phyloP scores from a whole-genome alignment of 1,140 invertebrate genomes.

The Laupala kohalensis region DNA sequence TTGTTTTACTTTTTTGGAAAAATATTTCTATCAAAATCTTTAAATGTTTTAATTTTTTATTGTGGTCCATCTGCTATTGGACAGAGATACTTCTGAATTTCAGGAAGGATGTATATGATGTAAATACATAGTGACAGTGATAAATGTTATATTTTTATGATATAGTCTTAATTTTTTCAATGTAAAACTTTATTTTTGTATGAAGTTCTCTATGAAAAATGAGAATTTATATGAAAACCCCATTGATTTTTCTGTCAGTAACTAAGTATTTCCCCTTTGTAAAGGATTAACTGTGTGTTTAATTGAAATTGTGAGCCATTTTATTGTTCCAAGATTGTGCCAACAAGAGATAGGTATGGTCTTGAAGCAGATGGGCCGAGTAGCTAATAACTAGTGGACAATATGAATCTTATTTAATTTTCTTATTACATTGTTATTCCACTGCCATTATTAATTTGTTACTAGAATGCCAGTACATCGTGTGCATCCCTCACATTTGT shows the following conservation, averaged over 20 bases:
- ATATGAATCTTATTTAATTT: neutral
- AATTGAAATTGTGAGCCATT: neutral
- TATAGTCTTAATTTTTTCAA: neutral
- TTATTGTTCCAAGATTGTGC: neutral
- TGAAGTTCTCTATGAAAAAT: neutral
- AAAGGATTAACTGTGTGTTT: neutral
- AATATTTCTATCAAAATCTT: too few relatives aligned
- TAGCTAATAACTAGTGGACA: neutral
- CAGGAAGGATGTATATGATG: neutral
- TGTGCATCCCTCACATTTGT: conserved; percentile 9
- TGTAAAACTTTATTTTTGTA: neutral
- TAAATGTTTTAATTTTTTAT: neutral
- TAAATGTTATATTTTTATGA: neutral
- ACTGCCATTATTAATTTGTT: conserved; percentile 5
- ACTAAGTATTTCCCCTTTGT: neutral
- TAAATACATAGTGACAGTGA: neutral
- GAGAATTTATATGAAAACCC: neutral
- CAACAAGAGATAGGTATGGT: neutral
- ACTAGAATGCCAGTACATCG: neutral
- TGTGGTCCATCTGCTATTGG: neutral
- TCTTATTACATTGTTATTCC: conserved; percentile 1
- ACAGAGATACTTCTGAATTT: neutral
- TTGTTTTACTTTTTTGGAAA: too few relatives aligned
- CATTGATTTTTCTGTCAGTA: neutral
- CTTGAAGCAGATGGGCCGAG: neutral